Evolutionary conservation across 2,888 invertebrate species (phyloP).

Genomic region (Priocnemis perturbator): DNA sequence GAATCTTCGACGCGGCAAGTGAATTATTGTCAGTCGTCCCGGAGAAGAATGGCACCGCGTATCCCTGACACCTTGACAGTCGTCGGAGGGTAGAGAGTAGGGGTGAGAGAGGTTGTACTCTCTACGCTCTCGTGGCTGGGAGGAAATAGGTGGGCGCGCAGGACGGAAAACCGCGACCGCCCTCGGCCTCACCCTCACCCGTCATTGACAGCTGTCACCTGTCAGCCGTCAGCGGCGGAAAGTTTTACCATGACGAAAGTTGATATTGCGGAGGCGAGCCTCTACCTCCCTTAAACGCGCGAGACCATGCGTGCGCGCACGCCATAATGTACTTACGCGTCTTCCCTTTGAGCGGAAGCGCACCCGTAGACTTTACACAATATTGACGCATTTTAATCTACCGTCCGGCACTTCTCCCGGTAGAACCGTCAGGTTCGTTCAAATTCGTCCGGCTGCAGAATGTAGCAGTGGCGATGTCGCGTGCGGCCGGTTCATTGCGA

Average conservation of each 20-base stretch:
- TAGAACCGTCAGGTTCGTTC: no score
- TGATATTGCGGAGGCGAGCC: constrained; percentile 63
- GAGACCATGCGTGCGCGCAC: neutral
- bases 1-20: constrained; percentile 54
- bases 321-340: no score
- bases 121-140: neutral
- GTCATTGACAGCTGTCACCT: constrained; percentile 69
- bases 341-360: no score
- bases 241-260: constrained; percentile 65
- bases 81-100: constrained; percentile 25
- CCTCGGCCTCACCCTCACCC: constrained; percentile 33
- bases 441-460: no score
- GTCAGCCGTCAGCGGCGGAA: constrained; percentile 65
- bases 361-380: no score
- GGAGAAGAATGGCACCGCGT: constrained; percentile 47
- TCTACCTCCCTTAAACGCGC: neutral
- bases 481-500: no score
- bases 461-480: no score
- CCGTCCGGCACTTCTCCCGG: no score
- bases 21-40: constrained; percentile 55
- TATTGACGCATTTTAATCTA: no score
- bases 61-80: constrained; percentile 64
- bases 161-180: constrained; percentile 50
- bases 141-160: constrained; percentile 6
- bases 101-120: constrained; percentile 3